phyloP scores from a whole-genome alignment of 2,113 vertebrate species.

The Ariopsis seemanni region DNA sequence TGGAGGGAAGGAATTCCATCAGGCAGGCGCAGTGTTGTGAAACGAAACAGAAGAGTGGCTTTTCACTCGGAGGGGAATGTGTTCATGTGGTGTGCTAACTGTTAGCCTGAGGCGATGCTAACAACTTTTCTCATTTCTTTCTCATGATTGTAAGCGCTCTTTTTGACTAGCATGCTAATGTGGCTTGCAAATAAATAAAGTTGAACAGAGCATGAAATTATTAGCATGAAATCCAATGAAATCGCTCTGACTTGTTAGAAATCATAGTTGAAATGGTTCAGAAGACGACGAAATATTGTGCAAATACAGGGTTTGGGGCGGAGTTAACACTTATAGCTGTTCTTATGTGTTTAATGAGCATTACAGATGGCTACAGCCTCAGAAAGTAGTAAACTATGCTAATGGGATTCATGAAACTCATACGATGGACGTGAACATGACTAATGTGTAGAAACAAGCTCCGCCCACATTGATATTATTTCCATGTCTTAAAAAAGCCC shows the following conservation, averaged over 20 bases:
- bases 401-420: neutral
- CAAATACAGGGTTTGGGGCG: neutral
- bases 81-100: neutral
- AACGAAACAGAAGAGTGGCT: conserved; percentile 11
- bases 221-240: neutral
- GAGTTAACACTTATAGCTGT: neutral
- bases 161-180: neutral
- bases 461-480: neutral
- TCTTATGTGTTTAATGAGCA: neutral
- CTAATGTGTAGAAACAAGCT: neutral
- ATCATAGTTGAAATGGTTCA: neutral
- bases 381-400: neutral
- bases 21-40: conserved; percentile 13
- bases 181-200: neutral
- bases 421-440: neutral
- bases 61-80: neutral
- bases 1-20: conserved; percentile 28
- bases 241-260: neutral
- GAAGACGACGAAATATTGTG: neutral
- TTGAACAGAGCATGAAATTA: neutral
- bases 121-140: neutral
- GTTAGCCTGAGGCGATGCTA: neutral
- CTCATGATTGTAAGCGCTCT: neutral
- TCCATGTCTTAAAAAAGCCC: neutral
- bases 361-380: neutral